Percentiles rank a stretch among this genome's conserved stretches.
phyloP scores from a whole-genome alignment of 2,888 invertebrate genomes.

The Cosmia pyralina region DNA sequence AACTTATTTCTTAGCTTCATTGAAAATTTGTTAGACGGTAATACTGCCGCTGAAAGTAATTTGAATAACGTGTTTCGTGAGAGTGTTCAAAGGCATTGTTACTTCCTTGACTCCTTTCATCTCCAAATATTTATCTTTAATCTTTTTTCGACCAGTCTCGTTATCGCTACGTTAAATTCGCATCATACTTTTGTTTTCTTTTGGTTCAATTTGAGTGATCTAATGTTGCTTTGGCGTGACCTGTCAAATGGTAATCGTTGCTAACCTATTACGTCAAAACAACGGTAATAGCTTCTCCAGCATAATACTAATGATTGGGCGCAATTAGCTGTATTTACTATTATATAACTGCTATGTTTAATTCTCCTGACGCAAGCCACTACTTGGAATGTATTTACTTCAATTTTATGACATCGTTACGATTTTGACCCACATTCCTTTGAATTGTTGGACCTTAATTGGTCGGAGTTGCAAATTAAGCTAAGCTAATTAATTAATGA shows the following conservation, averaged over 20 bases:
- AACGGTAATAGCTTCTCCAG: constrained; percentile 62
- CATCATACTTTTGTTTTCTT: constrained; percentile 30
- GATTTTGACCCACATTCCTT: constrained; percentile 40
- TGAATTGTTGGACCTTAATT: constrained; percentile 32
- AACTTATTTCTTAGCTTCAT: constrained; percentile 51
- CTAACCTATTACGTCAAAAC: constrained; percentile 66
- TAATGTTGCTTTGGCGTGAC: constrained; percentile 63
- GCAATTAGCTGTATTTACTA: constrained; percentile 69
- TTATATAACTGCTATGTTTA: constrained; percentile 70
- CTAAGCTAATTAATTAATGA: constrained; percentile 17
- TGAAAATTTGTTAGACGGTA: constrained; percentile 43
- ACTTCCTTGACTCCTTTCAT: constrained; percentile 26
- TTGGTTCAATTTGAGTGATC: constrained; percentile 23
- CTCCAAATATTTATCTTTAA: constrained; percentile 12
- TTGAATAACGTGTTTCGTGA: constrained; percentile 51
- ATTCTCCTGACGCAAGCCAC: constrained; percentile 48
- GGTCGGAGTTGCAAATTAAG: constrained; percentile 16
- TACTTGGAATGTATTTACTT: constrained; percentile 48
- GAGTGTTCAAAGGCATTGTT: constrained; percentile 23
- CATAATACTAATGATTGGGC: constrained; percentile 72
- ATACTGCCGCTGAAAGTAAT: constrained; percentile 36
- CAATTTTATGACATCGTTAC: constrained; percentile 37
- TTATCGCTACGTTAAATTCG: constrained; percentile 2
- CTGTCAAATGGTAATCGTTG: constrained; percentile 60
- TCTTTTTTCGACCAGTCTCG: not conserved